phyloP scores from a whole-genome alignment of 2,888 invertebrate genomes.

The Ophion ellenae region DNA sequence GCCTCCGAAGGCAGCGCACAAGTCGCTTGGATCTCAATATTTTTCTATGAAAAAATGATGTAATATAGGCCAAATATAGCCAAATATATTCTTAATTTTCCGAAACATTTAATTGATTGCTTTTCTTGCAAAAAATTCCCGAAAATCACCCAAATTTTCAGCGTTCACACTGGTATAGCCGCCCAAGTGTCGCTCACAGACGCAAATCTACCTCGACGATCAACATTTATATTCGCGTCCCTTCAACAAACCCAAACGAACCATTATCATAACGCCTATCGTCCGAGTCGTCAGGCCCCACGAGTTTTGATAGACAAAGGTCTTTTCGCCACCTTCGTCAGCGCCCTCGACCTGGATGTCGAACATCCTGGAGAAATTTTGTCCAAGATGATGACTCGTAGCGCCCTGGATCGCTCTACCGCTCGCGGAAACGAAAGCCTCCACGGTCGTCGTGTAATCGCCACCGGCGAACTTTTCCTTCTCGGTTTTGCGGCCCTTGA shows the following conservation, averaged over 20 bases:
- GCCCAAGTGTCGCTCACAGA: too few species aligned
- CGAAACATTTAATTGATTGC: too few species aligned
- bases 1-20: too few species aligned
- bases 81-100: too few species aligned
- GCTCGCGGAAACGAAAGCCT: constrained; percentile 96
- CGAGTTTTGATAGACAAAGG: constrained; percentile 97
- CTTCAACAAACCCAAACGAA: constrained; percentile 58
- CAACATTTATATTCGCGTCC: too few species aligned
- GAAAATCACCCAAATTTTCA: too few species aligned
- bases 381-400: constrained; percentile 99
- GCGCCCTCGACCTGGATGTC: constrained; percentile 98
- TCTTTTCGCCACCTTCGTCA: constrained; percentile 91
- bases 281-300: constrained; percentile 99
- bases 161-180: too few species aligned
- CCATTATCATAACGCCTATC: constrained; percentile 95
- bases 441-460: constrained; percentile 98
- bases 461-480: constrained; percentile 99
- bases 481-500: constrained; percentile 98
- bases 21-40: too few species aligned
- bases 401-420: constrained; percentile 98
- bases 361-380: constrained; percentile 99
- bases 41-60: too few species aligned
- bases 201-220: too few species aligned
- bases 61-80: too few species aligned
- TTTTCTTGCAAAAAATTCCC: too few species aligned